Evolutionary conservation across 2,888 invertebrate species (phyloP), one percentile per base, ranked within the genome.

Genomic region (Chloroclystis v-ata): DNA sequence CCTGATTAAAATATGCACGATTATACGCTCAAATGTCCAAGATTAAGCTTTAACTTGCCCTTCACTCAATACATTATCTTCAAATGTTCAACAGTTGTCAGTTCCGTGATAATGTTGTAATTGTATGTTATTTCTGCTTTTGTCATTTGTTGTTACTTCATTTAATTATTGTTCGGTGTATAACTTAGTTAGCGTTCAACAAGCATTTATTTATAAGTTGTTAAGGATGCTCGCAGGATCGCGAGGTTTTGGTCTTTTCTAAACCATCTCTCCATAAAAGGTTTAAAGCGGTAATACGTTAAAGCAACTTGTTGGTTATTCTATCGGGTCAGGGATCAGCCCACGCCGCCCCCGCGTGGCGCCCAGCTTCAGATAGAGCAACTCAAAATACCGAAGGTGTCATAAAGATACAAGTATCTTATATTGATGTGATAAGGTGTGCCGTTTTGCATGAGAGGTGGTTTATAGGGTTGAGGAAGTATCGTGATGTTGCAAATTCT

Each of bases 311-410:
- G 55, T 55, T 49, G 43, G 43, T 16, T 37, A 37, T 38, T 49
- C 38, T 46, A 46, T 45, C 47, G 29, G 50, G 55, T 55, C 57
- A 57, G 40, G 54, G 57, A 47, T 49, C 42, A 53, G 49, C 57
- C 59, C 51, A 57, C 54, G 1, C 33, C 43, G 41, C 51, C 53
- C 45, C 49, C 57, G 37, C 25, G 38, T 46, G 48, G 51, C 49
- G 49, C 45, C 49, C 46, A 32, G 45, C 29, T 47, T 47, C 32
- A 35, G 46, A 53, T 49, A 47, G 51, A 52, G 44, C 47, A 42
- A 40, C 44, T 40, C 52, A 47, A 47, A 52, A 44, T 47, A 35
- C 38, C 45, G 25, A 32, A 42, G 40, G 32, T 45, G 49, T 38
- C 49, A 26, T 24, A 33, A 10, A 33, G 13, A 37, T 46, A 46